These are phyloP conservation scores for Kryptolebias ocellatus DNA, from an alignment of 2,797 vertebrate genomes.

Conservation along the genomic window DNA sequence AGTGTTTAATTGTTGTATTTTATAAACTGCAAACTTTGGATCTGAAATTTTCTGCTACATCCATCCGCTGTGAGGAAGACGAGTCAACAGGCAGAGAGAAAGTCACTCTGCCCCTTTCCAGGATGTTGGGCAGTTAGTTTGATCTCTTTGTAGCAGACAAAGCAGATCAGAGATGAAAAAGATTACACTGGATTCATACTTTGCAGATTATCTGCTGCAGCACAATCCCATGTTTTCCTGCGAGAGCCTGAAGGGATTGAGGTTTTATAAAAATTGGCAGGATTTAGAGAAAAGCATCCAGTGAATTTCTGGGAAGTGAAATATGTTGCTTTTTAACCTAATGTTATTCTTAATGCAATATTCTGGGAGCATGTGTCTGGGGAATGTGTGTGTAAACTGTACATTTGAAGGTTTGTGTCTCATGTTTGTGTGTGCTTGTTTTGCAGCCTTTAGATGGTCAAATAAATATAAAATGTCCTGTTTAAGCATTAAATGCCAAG, in stretches of 20 bases:
- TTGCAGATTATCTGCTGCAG: constrained; percentile 24
- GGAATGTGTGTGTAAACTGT: not conserved
- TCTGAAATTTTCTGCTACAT: not conserved
- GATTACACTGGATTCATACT: constrained; percentile 38
- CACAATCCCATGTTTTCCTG: not conserved
- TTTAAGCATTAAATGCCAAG: not conserved
- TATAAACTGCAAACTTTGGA: too few species aligned
- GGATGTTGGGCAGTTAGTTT: not conserved
- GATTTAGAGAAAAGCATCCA: constrained; percentile 5
- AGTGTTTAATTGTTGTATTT: not conserved
- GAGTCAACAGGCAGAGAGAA: not conserved
- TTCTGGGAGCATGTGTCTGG: not conserved
- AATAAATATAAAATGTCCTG: not conserved
- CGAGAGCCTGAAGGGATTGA: not conserved
- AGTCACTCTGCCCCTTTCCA: not conserved
- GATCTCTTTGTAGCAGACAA: constrained; percentile 8
- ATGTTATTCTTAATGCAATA: constrained; percentile 7
- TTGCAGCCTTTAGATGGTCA: not conserved
- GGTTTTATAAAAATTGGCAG: constrained; percentile 23
- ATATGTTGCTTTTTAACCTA: constrained; percentile 8
- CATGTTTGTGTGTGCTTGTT: not conserved
- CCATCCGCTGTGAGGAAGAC: not conserved
- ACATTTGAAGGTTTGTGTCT: not conserved
- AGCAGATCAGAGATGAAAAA: constrained; percentile 21
- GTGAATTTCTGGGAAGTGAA: not conserved